phyloP scores from a whole-genome alignment of 2,113 vertebrate genomes.

The Gallinago undulata region DNA sequence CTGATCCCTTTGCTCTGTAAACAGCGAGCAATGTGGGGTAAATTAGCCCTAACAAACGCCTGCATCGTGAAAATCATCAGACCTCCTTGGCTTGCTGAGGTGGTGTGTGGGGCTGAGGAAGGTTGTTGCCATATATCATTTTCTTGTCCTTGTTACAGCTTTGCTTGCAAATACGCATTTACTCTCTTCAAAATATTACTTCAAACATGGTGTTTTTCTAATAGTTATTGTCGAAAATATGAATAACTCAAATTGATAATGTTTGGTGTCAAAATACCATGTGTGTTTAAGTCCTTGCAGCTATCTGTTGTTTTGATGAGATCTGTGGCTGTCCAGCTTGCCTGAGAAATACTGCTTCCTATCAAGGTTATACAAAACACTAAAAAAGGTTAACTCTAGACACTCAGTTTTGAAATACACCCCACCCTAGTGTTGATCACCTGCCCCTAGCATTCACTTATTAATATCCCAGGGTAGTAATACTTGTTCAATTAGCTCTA shows the following conservation, averaged over 20 bases:
- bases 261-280: background rate
- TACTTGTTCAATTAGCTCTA: background rate
- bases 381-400: background rate
- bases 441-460: background rate
- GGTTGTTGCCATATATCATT: background rate
- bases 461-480: background rate
- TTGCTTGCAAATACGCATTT: background rate
- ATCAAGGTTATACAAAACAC: background rate
- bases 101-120: background rate
- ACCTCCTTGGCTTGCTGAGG: background rate
- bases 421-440: background rate
- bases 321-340: background rate
- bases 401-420: background rate
- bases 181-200: background rate
- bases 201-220: background rate
- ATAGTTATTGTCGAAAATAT: background rate
- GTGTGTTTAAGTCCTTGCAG: background rate
- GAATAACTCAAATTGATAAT: background rate
- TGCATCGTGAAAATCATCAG: conserved; percentile 14
- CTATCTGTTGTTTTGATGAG: background rate
- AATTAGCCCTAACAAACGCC: conserved; percentile 14
- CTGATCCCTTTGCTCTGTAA: conserved; percentile 58
- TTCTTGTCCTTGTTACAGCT: background rate
- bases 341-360: background rate
- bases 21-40: background rate